Evolutionary conservation across 2,888 invertebrate species (phyloP), one percentile per base, ranked within the genome.

Genomic region (Drosophila fungiperda): DNA sequence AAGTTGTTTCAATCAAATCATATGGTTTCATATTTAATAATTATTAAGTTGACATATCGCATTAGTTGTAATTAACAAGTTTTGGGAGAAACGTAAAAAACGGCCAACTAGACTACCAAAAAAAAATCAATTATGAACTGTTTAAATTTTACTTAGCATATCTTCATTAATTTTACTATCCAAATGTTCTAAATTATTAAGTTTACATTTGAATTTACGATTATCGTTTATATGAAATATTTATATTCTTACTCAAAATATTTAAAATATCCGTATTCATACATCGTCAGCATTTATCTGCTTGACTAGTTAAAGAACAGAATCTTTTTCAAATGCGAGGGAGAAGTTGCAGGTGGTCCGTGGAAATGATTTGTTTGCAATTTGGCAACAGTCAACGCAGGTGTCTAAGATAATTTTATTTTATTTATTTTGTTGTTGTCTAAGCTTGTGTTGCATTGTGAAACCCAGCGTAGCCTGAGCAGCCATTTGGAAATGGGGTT

Each of bases 401-500:
- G 36, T 76, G 72, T 64, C 49, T 45, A 53, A 45, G 61, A 61
- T 63, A 57, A 68, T 65, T 68, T 53, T 53, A 58, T 60, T 54
- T 58, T 57, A 61, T 64, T 68, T 55, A 54, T 61, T 65, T 60
- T 59, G 49, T 60, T 49, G 61, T 70, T 49, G 38, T 38, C 55
- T 45, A 63, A 57, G 59, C 63, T 54, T 60, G 8, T 17, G 36
- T 23, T 11, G 52, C 23, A 57, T 78, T 68, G 67, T 62, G 71
- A 59, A 78, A 78, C 55, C 20, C 53, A 38, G 29, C 65, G 40
- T 29, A 70, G 59, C 54, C 52, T 64, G 62, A 54, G 76, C 78
- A 75, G 59, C 66, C 68, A 72, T 35, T 75, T 82, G 82, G 65
- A 84, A 76, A 85, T 77, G 79, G 57, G 59, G 79, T 73, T 82